phyloP scores from a whole-genome alignment of 2,888 invertebrate species.

The Melanostoma scalare region DNA sequence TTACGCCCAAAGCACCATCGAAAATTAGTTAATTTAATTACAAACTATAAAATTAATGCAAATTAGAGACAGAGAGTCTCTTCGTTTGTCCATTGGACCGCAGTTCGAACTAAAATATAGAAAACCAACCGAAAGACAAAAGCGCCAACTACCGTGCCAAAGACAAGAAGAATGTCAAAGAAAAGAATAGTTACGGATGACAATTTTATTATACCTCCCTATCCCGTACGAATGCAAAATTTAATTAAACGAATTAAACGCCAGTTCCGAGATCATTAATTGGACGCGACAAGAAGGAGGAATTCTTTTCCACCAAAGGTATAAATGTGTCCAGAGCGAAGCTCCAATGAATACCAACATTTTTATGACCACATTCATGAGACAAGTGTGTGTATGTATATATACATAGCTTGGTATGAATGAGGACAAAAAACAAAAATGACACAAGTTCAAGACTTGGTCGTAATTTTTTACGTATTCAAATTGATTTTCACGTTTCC shows the following conservation, averaged over 20 bases:
- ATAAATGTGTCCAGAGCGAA: slow-evolving; percentile 15
- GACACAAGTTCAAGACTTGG: slow-evolving; percentile 51
- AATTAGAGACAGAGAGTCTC: slow-evolving; percentile 33
- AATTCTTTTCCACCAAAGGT: slow-evolving; percentile 18
- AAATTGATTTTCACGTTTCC: slow-evolving; percentile 56
- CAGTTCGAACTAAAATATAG: slow-evolving; percentile 17
- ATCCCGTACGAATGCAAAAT: slow-evolving; percentile 57
- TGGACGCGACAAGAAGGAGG: slow-evolving; percentile 46
- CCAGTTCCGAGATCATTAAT: slow-evolving; percentile 58
- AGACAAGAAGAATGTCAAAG: slow-evolving; percentile 39
- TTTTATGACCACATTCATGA: slow-evolving; percentile 47
- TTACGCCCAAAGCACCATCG: slow-evolving; percentile 6
- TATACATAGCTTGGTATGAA: slow-evolving; percentile 4
- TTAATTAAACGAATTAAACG: slow-evolving; percentile 71
- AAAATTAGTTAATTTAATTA: slow-evolving; percentile 68
- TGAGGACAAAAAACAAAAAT: slow-evolving; percentile 2
- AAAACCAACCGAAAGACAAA: not conserved
- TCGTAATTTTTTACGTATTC: slow-evolving; percentile 48
- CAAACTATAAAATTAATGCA: slow-evolving; percentile 64
- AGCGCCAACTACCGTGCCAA: not conserved
- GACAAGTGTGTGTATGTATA: slow-evolving; percentile 13
- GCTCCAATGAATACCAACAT: slow-evolving; percentile 37
- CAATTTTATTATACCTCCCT: slow-evolving; percentile 64
- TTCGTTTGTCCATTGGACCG: slow-evolving; percentile 12
- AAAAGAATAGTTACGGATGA: slow-evolving; percentile 53